Conservation (phyloP, 1,140 invertebrate species). For the Monomorium pharaonis region DNA sequence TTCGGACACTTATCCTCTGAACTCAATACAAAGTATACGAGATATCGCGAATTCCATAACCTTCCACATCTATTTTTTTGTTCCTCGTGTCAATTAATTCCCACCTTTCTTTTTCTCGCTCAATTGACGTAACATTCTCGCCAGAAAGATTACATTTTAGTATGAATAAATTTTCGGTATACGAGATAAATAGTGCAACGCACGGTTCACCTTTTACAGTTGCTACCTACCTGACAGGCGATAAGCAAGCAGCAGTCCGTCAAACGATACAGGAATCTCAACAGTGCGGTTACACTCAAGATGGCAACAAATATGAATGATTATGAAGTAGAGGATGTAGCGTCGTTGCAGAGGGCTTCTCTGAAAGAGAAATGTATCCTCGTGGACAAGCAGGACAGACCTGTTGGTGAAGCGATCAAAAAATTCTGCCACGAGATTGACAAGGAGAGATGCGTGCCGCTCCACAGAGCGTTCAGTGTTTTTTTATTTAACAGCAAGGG, state of each 20-base stretch:
- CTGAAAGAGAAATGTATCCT: conserved; percentile 93
- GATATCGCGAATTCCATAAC: too few relatives aligned
- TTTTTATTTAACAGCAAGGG: conserved; percentile 97
- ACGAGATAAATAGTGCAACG: neutral
- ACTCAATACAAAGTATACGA: too few relatives aligned
- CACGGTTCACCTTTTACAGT: neutral
- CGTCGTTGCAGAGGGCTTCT: conserved; percentile 87
- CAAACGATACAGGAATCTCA: neutral
- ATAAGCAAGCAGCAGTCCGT: neutral
- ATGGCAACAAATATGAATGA: neutral
- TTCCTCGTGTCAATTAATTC: too few relatives aligned
- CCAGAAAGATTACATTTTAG: too few relatives aligned
- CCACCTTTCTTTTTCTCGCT: too few relatives aligned
- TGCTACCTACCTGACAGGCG: too few relatives aligned
- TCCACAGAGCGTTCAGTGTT: conserved; percentile 99
- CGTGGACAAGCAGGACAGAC: conserved; percentile 94
- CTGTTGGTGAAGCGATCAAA: conserved; percentile 94
- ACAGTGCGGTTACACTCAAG: neutral
- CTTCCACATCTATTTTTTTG: too few relatives aligned
- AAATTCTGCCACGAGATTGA: conserved; percentile 95
- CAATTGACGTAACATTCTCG: too few relatives aligned
- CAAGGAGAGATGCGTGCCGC: conserved; percentile 87
- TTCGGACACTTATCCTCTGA: too few relatives aligned
- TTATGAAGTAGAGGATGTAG: conserved; percentile 74
- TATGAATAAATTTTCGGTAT: neutral